Conservation (phyloP, 2,888 invertebrate species). For the Nesidiocoris tenuis region DNA sequence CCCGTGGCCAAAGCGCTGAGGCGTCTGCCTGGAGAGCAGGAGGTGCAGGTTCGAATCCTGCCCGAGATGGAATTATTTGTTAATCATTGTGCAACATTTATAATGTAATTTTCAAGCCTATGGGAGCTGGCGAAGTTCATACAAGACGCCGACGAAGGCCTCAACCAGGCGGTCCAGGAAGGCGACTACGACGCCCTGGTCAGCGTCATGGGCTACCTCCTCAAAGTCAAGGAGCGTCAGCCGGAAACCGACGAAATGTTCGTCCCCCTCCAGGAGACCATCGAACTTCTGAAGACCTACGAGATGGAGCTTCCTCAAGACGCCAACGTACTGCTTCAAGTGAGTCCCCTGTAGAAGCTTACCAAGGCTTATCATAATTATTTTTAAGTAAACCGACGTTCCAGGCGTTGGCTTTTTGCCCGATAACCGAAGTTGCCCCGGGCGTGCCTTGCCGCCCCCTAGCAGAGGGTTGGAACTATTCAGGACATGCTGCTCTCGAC, state of each 20-base stretch:
- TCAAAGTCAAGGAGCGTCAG: conserved; percentile 89
- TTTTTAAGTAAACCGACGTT: too few species aligned
- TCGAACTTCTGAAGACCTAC: conserved; percentile 87
- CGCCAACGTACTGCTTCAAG: conserved; percentile 84
- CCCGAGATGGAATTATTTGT: too few species aligned
- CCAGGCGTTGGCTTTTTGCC: too few species aligned
- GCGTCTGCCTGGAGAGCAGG: too few species aligned
- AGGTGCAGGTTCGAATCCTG: too few species aligned
- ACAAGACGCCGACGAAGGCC: conserved; percentile 83
- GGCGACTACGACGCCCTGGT: conserved; percentile 89
- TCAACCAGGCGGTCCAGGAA: conserved; percentile 72
- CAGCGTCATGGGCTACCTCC: conserved; percentile 88
- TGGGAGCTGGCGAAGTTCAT: conserved; percentile 86
- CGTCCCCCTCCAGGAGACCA: conserved; percentile 87
- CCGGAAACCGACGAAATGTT: conserved; percentile 92
- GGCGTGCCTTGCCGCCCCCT: too few species aligned
- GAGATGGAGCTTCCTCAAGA: conserved; percentile 96
- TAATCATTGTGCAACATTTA: not conserved
- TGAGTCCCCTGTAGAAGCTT: conserved; percentile 53
- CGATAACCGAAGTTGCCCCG: too few species aligned
- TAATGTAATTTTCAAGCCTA: conserved; percentile 61
- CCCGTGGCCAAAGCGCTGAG: too few species aligned
- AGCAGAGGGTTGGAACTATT: too few species aligned
- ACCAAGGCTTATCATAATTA: too few species aligned
- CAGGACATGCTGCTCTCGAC: too few species aligned